phyloP scores from a whole-genome alignment of 2,113 vertebrate genomes.

The Podarcis cretensis region DNA sequence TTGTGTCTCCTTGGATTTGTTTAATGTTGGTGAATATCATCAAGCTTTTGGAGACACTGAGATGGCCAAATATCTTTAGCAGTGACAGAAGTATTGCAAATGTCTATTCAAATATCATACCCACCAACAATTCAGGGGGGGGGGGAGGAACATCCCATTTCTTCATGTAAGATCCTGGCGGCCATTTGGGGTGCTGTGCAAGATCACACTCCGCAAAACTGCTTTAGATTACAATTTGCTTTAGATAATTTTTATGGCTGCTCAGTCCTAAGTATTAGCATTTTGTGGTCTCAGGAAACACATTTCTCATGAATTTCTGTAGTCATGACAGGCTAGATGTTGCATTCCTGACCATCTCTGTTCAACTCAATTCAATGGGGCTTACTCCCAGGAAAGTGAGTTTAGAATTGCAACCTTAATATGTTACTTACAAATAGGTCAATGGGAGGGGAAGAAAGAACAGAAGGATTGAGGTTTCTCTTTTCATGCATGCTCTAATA shows the following conservation, averaged over 20 bases:
- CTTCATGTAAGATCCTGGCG: too few species aligned
- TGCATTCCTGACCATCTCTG: not conserved
- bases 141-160: too few species aligned
- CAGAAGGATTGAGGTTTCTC: not conserved
- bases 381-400: too few species aligned
- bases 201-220: not conserved
- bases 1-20: conserved; percentile 2
- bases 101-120: too few species aligned
- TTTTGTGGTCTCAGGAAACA: not conserved
- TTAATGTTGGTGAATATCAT: conserved; percentile 9
- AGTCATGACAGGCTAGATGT: not conserved
- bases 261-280: not conserved
- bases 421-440: not conserved
- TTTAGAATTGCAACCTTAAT: too few species aligned
- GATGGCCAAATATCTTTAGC: not conserved
- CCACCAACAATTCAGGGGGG: too few species aligned
- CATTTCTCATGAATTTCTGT: not conserved
- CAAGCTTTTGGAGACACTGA: not conserved
- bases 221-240: not conserved
- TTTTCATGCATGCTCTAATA: not conserved
- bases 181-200: too few species aligned
- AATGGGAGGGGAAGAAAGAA: too few species aligned
- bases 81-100: not conserved
- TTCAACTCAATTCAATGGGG: not conserved
- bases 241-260: not conserved